phyloP scores from a whole-genome alignment of 2,888 invertebrate species.

The Chydorus sphaericus region DNA sequence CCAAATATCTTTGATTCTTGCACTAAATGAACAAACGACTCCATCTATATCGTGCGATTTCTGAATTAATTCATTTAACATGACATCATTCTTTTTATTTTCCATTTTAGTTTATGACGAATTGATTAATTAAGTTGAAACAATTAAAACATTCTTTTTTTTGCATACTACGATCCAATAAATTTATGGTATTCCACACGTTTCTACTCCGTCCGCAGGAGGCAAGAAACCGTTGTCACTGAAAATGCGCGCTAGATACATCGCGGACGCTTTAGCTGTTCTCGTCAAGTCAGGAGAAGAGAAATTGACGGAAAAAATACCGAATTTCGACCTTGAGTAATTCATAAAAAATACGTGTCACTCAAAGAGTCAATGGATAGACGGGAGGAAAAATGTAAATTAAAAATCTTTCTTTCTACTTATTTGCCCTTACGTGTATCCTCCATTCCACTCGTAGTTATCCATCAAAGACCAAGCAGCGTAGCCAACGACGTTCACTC shows the following conservation, averaged over 20 bases:
- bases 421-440: constrained; percentile 5
- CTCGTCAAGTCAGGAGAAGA: constrained; percentile 25
- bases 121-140: no score
- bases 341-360: not conserved
- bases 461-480: constrained; percentile 10
- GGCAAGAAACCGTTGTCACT: constrained; percentile 15
- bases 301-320: constrained; percentile 28
- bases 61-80: no score
- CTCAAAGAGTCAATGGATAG: not conserved
- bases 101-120: no score
- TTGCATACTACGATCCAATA: no score
- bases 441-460: constrained; percentile 3
- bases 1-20: no score
- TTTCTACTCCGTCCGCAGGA: no score
- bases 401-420: not conserved
- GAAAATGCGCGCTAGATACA: constrained; percentile 20
- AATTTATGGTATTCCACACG: no score
- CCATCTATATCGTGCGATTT: no score
- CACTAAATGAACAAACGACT: no score
- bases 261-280: constrained; percentile 27
- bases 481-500: constrained; percentile 8
- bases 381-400: no score
- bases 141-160: no score
- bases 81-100: no score
- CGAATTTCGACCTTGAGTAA: constrained; percentile 24